Evolutionary conservation across 2,888 invertebrate species (phyloP).

Genomic region (Drosophila fungiperda): DNA sequence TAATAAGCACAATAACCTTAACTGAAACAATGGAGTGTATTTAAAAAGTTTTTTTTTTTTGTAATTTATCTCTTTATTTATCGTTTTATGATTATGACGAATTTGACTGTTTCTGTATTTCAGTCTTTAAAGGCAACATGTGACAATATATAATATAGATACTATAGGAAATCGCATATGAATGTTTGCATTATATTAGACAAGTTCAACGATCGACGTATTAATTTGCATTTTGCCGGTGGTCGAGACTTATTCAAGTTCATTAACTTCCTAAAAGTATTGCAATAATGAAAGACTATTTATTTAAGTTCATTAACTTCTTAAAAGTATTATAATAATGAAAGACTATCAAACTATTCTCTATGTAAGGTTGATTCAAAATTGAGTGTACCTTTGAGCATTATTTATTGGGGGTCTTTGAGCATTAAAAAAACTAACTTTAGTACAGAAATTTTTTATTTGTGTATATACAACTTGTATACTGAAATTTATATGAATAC

Average conservation of each 20-base stretch:
- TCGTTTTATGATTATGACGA: not conserved
- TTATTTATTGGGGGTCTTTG: too few species aligned
- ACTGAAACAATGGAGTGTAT: not conserved
- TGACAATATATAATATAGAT: slow-evolving; percentile 17
- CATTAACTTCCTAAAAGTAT: slow-evolving; percentile 50
- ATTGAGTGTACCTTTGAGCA: too few species aligned
- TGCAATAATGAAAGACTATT: slow-evolving; percentile 3
- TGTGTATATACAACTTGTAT: not conserved
- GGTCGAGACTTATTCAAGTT: slow-evolving; percentile 53
- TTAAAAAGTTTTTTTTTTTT: not conserved
- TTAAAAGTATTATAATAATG: slow-evolving; percentile 20
- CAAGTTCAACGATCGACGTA: slow-evolving; percentile 64
- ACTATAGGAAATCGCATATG: slow-evolving; percentile 35
- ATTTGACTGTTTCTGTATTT: not conserved
- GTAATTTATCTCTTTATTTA: not conserved
- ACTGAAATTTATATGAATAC: not conserved
- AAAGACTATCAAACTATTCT: too few species aligned
- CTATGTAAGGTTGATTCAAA: too few species aligned
- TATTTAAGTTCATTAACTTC: slow-evolving; percentile 62
- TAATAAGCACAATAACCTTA: not conserved
- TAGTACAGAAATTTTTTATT: not conserved
- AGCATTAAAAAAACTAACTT: too few species aligned
- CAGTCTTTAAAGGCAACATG: slow-evolving; percentile 22
- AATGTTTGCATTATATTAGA: slow-evolving; percentile 39
- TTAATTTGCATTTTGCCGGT: slow-evolving; percentile 58